A percentile compares a stretch with the other conserved stretches of the same genome.
Evolutionary conservation across 2,888 invertebrate genomes (phyloP).

Genomic region (Dryobota labecula): DNA sequence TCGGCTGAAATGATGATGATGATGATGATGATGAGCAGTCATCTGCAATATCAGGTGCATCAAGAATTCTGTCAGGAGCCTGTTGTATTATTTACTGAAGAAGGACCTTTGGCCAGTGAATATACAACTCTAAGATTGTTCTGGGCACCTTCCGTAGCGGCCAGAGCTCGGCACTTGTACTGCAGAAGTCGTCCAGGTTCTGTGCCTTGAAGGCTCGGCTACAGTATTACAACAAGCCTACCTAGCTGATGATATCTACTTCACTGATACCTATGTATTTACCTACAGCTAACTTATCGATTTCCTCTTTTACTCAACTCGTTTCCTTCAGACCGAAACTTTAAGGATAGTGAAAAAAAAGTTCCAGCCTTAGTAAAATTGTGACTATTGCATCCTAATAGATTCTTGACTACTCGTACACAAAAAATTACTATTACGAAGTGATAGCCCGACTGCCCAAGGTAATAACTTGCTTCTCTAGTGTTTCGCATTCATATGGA

Average conservation of each 20-base stretch:
- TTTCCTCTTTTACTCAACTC: not conserved
- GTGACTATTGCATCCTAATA: not conserved
- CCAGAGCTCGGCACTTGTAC: no score
- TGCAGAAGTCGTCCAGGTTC: no score
- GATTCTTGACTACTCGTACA: not conserved
- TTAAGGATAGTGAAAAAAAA: not conserved
- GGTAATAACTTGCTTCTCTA: constrained; percentile 4
- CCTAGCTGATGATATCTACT: not conserved
- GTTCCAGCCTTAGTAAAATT: no score
- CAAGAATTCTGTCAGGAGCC: no score
- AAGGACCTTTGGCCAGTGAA: no score
- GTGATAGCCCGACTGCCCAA: not conserved
- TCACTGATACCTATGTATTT: not conserved
- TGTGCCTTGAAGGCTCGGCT: no score
- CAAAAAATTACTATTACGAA: not conserved
- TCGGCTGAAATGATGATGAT: no score
- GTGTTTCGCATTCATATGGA: constrained; percentile 23
- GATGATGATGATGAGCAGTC: no score
- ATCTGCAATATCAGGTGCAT: no score
- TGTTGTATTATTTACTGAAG: no score
- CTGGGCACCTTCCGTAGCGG: no score
- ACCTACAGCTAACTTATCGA: not conserved
- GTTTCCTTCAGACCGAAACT: not conserved
- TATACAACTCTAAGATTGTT: no score
- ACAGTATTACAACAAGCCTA: constrained; percentile 1